Percentiles rank a stretch among this genome's conserved stretches.
Conservation (phyloP, 2,797 vertebrate species). For the Halcyon badia region DNA sequence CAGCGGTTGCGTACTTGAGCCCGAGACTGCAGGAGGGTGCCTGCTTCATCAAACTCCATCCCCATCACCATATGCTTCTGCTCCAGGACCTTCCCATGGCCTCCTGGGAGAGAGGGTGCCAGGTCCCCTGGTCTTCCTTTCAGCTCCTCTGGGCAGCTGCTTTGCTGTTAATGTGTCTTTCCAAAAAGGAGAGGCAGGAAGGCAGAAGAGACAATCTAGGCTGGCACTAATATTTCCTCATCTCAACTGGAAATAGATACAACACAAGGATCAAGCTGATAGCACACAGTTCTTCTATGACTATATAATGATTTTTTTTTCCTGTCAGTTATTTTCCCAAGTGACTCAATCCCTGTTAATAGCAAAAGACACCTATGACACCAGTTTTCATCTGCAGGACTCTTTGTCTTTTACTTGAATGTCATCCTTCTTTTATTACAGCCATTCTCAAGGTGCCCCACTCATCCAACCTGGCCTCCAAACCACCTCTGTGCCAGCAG, state of each 20-base stretch:
- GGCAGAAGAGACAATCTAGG: neutral
- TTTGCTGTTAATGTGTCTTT: neutral
- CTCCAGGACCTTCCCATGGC: neutral
- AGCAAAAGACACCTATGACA: slow-evolving; percentile 25
- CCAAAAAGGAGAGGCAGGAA: neutral
- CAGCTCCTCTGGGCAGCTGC: neutral
- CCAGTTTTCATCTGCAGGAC: neutral
- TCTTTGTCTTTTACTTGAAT: slow-evolving; percentile 48
- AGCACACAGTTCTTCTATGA: neutral
- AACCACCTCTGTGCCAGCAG: neutral
- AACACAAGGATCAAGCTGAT: neutral
- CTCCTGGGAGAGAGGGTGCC: neutral
- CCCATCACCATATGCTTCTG: no score
- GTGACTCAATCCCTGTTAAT: slow-evolving; percentile 1
- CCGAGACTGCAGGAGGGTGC: neutral
- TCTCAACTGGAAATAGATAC: neutral
- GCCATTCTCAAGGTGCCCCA: neutral
- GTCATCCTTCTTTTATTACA: slow-evolving; percentile 42
- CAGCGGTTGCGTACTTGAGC: neutral
- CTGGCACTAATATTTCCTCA: neutral
- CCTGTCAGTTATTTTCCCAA: neutral
- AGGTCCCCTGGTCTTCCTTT: fast-evolving
- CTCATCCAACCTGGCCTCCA: neutral
- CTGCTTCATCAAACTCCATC: neutral
- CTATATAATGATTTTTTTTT: neutral